These are phyloP conservation scores for Microhierax caerulescens DNA, from an alignment of 2,797 vertebrate genomes.

Conservation along the genomic window DNA sequence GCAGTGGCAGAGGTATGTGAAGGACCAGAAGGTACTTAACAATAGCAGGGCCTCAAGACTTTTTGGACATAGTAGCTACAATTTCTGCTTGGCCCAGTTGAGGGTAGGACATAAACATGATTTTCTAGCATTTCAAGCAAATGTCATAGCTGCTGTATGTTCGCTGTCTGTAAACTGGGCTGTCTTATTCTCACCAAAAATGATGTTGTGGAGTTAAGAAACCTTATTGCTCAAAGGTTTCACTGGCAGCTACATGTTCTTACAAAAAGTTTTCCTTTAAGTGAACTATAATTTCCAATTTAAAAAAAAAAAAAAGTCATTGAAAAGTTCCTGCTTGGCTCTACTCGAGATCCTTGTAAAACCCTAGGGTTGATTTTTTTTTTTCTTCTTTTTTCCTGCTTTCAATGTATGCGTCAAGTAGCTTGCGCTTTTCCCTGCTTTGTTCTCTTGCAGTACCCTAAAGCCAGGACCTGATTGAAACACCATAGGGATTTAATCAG, in stretches of 20 bases:
- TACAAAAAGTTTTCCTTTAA: background rate
- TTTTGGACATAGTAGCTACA: background rate
- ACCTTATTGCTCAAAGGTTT: background rate
- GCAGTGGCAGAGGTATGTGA: background rate
- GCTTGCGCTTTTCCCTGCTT: background rate
- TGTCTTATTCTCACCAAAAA: background rate
- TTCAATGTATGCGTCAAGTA: background rate
- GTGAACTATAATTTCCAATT: slow-evolving; percentile 4
- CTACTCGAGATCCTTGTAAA: background rate
- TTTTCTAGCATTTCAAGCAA: background rate
- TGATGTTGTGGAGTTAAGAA: background rate
- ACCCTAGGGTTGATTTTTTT: background rate
- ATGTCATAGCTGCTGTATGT: background rate
- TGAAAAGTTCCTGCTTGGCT: slow-evolving; percentile 32
- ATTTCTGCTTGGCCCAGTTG: background rate
- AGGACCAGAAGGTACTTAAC: background rate
- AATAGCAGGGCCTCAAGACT: background rate
- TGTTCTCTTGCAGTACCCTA: background rate
- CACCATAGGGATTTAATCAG: slow-evolving; percentile 58
- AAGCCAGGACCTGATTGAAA: slow-evolving; percentile 21
- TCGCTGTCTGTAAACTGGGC: background rate
- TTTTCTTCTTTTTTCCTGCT: background rate
- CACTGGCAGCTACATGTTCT: background rate
- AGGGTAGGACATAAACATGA: background rate
- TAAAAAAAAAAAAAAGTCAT: background rate